phyloP scores from a whole-genome alignment of 2,888 invertebrate genomes.

The Leucophora obtusa region DNA sequence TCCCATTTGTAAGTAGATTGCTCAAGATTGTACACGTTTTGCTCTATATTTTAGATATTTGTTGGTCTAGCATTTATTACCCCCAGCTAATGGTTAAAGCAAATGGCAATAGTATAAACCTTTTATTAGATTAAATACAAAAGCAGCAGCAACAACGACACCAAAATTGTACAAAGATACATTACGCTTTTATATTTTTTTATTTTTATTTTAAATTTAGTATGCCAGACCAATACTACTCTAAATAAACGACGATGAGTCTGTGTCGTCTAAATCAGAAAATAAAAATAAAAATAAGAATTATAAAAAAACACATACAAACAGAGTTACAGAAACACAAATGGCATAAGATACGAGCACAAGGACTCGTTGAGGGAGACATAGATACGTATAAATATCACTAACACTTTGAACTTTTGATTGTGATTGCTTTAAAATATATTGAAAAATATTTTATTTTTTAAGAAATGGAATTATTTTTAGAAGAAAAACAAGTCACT shows the following conservation, averaged over 20 bases:
- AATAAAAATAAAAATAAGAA: neutral
- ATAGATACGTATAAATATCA: slow-evolving; percentile 21
- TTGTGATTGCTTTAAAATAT: slow-evolving; percentile 23
- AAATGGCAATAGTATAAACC: slow-evolving; percentile 52
- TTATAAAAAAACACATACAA: neutral
- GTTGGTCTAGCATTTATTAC: slow-evolving; percentile 32
- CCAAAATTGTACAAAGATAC: slow-evolving; percentile 22
- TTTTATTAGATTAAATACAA: slow-evolving; percentile 58
- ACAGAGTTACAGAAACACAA: neutral
- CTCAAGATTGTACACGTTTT: slow-evolving; percentile 35
- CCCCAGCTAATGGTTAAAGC: slow-evolving; percentile 36
- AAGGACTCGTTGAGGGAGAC: neutral
- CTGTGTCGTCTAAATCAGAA: slow-evolving; percentile 7
- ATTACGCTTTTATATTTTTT: slow-evolving; percentile 6
- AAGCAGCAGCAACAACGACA: slow-evolving; percentile 31
- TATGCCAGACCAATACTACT: slow-evolving; percentile 32
- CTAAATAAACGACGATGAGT: slow-evolving; percentile 26
- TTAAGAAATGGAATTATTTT: neutral
- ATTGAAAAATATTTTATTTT: neutral
- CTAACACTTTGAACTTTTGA: slow-evolving; percentile 50
- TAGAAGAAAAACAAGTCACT: too few species aligned
- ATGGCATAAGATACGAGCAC: too few species aligned
- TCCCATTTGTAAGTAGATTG: slow-evolving; percentile 10
- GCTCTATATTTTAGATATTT: slow-evolving; percentile 6
- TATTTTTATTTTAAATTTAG: slow-evolving; percentile 7